Evolutionary conservation across 1,140 invertebrate genomes (phyloP).

Genomic region (Melitaea cinxia): DNA sequence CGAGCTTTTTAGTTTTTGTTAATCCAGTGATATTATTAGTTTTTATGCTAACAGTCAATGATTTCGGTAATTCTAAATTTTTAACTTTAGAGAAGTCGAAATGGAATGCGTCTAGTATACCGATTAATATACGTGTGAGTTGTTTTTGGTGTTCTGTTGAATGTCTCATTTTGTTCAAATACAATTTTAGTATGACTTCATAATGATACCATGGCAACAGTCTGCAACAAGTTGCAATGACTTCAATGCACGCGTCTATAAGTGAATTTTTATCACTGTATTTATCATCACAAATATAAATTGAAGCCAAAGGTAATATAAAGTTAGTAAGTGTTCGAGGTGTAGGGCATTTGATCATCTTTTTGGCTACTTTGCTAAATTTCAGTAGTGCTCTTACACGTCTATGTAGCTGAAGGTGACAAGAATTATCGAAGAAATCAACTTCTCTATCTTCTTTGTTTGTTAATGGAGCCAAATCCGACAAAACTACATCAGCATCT

Average conservation of each 20-base stretch:
- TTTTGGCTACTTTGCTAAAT: constrained; percentile 84
- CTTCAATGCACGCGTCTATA: constrained; percentile 91
- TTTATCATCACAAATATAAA: constrained; percentile 90
- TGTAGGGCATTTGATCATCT: constrained; percentile 83
- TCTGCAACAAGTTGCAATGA: constrained; percentile 88
- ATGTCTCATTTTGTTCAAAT: constrained; percentile 88
- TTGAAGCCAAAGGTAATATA: constrained; percentile 91
- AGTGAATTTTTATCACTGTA: constrained; percentile 89
- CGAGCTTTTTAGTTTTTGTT: no score
- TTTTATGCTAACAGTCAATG: constrained; percentile 54
- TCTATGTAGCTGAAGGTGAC: constrained; percentile 92
- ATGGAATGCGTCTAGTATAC: constrained; percentile 95
- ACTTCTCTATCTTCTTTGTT: constrained; percentile 91
- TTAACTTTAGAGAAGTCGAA: constrained; percentile 90
- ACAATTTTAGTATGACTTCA: constrained; percentile 89
- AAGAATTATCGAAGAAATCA: constrained; percentile 97
- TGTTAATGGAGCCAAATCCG: constrained; percentile 87
- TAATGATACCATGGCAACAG: constrained; percentile 94
- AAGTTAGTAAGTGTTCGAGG: constrained; percentile 90
- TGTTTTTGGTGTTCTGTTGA: constrained; percentile 91
- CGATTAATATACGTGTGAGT: constrained; percentile 89
- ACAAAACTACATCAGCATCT: constrained; percentile 86
- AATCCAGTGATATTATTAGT: constrained; percentile 23
- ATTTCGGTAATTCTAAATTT: constrained; percentile 66
- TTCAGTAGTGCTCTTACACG: constrained; percentile 89